Conservation (phyloP, 2,888 invertebrate genomes). For the Netelia inedita region DNA sequence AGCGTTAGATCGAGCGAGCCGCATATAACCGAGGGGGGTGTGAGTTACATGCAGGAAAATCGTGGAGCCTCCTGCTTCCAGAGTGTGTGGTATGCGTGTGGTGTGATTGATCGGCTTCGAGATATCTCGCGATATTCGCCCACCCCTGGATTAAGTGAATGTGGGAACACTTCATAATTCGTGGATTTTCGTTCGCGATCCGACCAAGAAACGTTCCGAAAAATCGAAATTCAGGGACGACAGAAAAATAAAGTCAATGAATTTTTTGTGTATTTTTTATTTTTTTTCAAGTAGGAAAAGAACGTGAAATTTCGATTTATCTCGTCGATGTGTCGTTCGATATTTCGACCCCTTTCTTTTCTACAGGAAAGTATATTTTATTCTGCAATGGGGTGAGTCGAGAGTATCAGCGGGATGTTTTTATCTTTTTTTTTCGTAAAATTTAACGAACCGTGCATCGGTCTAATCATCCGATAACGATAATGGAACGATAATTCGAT, state of each 20-base stretch:
- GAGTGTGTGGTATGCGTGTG: constrained; percentile 72
- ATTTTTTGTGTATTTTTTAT: constrained; percentile 50
- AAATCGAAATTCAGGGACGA: constrained; percentile 61
- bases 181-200: constrained; percentile 65
- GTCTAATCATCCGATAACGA: constrained; percentile 72
- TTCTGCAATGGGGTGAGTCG: background rate
- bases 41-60: constrained; percentile 65
- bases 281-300: constrained; percentile 34
- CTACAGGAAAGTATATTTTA: background rate
- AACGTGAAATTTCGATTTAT: background rate
- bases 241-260: background rate
- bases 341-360: background rate
- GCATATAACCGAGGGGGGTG: constrained; percentile 62
- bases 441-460: constrained; percentile 78
- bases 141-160: constrained; percentile 84
- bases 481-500: constrained; percentile 79
- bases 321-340: background rate
- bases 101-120: constrained; percentile 84
- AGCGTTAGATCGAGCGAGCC: constrained; percentile 67
- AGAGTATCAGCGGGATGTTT: constrained; percentile 3
- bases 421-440: constrained; percentile 48
- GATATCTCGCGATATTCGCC: constrained; percentile 84
- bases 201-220: constrained; percentile 23
- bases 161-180: constrained; percentile 76
- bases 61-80: constrained; percentile 22